Conservation (phyloP, 2,113 vertebrate genomes). For the Brachypteracias leptosomus region DNA sequence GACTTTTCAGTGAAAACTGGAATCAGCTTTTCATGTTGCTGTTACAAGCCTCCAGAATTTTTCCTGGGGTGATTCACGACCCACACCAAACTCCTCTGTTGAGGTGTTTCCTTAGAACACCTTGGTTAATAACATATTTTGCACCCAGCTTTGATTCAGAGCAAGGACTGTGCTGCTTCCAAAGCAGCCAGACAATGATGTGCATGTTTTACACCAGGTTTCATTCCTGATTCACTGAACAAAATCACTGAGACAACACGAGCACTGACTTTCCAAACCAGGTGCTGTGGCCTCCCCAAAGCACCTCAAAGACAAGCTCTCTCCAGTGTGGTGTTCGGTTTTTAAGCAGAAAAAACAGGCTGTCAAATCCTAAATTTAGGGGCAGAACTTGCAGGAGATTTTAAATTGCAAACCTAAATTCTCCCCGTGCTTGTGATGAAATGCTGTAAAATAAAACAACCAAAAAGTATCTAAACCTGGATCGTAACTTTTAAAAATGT, state of each 20-base stretch:
- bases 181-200: not conserved
- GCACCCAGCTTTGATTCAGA: not conserved
- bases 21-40: not conserved
- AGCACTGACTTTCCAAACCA: not conserved
- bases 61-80: not conserved
- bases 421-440: not conserved
- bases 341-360: not conserved
- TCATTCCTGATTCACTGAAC: not conserved
- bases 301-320: not conserved
- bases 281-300: not conserved
- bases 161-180: not conserved
- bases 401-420: not conserved
- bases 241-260: not conserved
- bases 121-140: not conserved
- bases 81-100: not conserved
- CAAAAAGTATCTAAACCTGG: not conserved
- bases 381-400: not conserved
- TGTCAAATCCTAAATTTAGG: not conserved
- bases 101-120: not conserved
- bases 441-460: not conserved
- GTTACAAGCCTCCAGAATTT: not conserved
- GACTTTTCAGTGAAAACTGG: not conserved
- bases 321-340: not conserved
- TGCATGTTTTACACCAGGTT: not conserved
- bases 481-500: not conserved